phyloP scores from a whole-genome alignment of 2,888 invertebrate species.

The Cremastobaeus sp. region DNA sequence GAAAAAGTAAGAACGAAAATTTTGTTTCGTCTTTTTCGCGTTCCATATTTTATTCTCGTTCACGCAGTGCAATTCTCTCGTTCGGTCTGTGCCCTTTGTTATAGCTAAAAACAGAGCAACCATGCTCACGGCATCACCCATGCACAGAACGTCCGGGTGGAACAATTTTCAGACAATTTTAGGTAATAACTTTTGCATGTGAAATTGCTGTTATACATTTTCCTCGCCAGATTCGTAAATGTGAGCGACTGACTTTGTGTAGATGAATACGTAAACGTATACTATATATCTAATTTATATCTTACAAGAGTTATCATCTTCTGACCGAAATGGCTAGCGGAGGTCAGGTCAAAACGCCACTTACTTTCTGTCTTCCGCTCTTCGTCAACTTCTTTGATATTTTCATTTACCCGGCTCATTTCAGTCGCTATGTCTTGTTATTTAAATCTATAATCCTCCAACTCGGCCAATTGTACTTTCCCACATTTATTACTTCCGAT shows the following conservation, averaged over 20 bases:
- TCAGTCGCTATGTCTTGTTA: too few species aligned
- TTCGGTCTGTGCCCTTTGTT: constrained; percentile 41
- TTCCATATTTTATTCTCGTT: constrained; percentile 12
- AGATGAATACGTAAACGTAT: constrained; percentile 39
- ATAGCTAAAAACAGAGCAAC: constrained; percentile 39
- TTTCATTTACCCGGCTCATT: constrained; percentile 47
- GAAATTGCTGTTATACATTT: constrained; percentile 74
- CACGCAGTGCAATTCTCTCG: constrained; percentile 1
- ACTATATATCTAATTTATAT: constrained; percentile 50
- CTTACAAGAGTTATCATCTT: constrained; percentile 44
- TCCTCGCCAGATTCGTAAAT: constrained; percentile 57
- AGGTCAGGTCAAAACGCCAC: constrained; percentile 47
- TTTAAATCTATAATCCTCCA: too few species aligned
- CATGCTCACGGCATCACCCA: constrained; percentile 38
- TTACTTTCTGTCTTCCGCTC: constrained; percentile 46
- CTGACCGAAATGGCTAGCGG: constrained; percentile 45
- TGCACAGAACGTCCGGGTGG: constrained; percentile 56
- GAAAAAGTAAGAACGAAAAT: too few species aligned
- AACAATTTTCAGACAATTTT: constrained; percentile 75
- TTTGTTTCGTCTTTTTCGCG: constrained; percentile 13
- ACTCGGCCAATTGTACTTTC: too few species aligned
- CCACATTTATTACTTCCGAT: too few species aligned
- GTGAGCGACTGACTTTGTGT: constrained; percentile 12
- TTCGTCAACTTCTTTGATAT: constrained; percentile 52
- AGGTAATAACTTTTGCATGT: constrained; percentile 76